Base-by-base conservation (phyloP, 2,888 invertebrate genomes). In the Rugalucina vietnamica region DNA sequence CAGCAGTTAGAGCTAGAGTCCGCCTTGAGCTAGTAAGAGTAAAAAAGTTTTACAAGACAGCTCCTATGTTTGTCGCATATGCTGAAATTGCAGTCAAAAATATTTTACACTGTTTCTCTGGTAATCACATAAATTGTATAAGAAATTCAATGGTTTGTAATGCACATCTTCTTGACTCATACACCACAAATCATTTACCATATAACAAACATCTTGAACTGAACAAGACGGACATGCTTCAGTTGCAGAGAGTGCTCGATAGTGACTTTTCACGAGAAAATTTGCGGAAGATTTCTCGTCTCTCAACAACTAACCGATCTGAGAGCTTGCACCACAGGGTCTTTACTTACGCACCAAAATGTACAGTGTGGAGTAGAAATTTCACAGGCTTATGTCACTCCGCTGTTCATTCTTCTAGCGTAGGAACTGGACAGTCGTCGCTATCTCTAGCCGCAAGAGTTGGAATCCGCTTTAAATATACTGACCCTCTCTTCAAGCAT, bases 291-390 rank as follows among this genome's bases (percentile, higher is more conserved):
- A 43, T 43, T 43, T 43, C 43, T 43, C 43, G 43, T 8, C 43
- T 54, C 21, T 54, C 54, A 8, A 54, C 54, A 10, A 60, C 71
- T 70, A 60, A 60, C 29, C 27, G 60, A 5, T 60, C 60, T 27
- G 60, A 60, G 60, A 27, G 60, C 29, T 27, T 60, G 60, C 60
- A 60, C 29, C 60, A 60, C 14, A 60, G 8, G 29, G 60, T 60
- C 5, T 50, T 50, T 29, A 80, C 80, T 1, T 81, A 81, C 43
- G 80, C 76, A 1, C 75, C 80, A 37, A 81, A 81, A 70, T 70
- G 49, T 69, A 81, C 76, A 21, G 39, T 70, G n/a, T 81, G 76
- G 81, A 71, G 60, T 57, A 57, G 65, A 65, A 65, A 65, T 65
- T 34, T 34, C 34, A 14, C 65, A 34, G 34, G 65, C 21, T 24